These are phyloP conservation scores for Platysternon megacephalum DNA, from an alignment of 2,113 vertebrate species.

Conservation along the genomic window DNA sequence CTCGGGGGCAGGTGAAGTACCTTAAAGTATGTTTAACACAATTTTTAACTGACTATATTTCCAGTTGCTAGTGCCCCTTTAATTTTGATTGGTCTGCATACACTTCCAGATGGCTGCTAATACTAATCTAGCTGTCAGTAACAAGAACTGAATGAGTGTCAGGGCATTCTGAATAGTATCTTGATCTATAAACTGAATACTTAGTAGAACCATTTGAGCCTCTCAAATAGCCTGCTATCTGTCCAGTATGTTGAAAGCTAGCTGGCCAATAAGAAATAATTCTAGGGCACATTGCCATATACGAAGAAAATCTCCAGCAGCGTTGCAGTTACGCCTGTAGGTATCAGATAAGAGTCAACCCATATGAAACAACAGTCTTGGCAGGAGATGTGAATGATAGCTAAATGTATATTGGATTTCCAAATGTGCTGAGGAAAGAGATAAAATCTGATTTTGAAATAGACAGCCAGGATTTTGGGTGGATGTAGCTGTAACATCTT, in stretches of 20 bases:
- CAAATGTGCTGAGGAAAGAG: background rate
- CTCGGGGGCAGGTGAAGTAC: background rate
- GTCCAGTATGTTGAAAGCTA: background rate
- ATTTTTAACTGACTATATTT: background rate
- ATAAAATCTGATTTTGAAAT: background rate
- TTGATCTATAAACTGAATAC: background rate
- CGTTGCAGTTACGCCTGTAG: background rate
- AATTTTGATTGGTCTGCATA: background rate
- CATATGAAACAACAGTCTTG: background rate
- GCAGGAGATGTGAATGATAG: background rate
- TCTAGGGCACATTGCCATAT: background rate
- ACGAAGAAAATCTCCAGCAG: background rate
- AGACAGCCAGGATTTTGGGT: background rate
- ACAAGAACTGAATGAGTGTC: background rate
- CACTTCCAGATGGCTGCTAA: background rate
- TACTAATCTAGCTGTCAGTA: background rate
- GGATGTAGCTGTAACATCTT: rapidly evolving
- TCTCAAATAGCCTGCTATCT: background rate
- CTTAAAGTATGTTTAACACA: background rate
- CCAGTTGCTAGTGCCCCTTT: background rate
- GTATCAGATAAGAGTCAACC: background rate
- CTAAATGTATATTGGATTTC: rapidly evolving
- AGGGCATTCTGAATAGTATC: background rate
- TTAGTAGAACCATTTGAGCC: background rate
- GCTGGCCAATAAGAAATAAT: background rate